A percentile compares a stretch with the other conserved stretches of the same genome.
Evolutionary conservation across 2,888 invertebrate genomes (phyloP).

Genomic region (Lasioglossum malachurum): DNA sequence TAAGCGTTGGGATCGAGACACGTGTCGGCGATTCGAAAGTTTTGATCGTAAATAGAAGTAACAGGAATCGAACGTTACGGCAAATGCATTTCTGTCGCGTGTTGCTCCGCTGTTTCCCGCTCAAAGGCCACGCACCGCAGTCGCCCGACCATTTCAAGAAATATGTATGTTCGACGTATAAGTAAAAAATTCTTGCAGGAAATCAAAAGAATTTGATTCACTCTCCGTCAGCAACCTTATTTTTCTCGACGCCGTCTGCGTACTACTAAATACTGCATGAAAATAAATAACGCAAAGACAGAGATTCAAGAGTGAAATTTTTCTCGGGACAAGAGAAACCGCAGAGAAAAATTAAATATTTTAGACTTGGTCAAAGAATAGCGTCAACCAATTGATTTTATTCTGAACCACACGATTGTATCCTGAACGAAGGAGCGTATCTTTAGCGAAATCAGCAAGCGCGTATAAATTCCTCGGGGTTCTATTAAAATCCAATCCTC

Average conservation of each 20-base stretch:
- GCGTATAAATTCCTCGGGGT: background rate
- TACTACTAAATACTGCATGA: too few species aligned
- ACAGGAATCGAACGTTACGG: slow-evolving; percentile 39
- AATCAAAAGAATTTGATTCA: background rate
- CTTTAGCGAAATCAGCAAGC: background rate
- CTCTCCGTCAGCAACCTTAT: too few species aligned
- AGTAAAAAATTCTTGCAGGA: background rate
- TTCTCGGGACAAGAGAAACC: too few species aligned
- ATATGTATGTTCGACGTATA: background rate
- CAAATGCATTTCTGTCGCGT: slow-evolving; percentile 25
- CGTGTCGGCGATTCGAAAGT: slow-evolving; percentile 56
- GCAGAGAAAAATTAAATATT: too few species aligned
- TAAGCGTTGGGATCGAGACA: slow-evolving; percentile 28
- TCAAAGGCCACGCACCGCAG: background rate
- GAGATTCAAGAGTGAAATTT: too few species aligned
- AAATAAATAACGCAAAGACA: too few species aligned
- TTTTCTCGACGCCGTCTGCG: background rate
- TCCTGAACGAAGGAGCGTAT: background rate
- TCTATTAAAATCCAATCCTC: background rate
- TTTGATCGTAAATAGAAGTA: slow-evolving; percentile 52
- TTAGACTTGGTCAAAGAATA: background rate
- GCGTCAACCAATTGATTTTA: too few species aligned
- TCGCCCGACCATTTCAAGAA: background rate
- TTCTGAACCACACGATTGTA: too few species aligned
- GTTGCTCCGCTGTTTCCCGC: slow-evolving; percentile 19